Conservation (phyloP, 1,140 invertebrate genomes). For the Drosophila sp. region DNA sequence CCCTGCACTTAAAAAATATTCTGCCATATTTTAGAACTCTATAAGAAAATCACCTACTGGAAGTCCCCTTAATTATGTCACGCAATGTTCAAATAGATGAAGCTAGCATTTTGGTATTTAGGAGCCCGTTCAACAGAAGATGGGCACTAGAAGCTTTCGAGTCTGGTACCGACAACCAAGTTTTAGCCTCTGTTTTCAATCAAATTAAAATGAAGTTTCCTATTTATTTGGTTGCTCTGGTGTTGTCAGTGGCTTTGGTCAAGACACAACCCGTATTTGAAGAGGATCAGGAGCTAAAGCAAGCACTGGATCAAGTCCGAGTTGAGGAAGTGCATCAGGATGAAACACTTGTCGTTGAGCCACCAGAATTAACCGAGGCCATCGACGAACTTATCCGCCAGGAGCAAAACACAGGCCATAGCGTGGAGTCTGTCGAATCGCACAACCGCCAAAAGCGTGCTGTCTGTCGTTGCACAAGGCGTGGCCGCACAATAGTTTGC, state of each 20-base stretch:
- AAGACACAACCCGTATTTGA: neutral
- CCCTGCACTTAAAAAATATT: neutral
- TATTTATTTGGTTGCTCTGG: neutral
- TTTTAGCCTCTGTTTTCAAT: neutral
- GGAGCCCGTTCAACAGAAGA: neutral
- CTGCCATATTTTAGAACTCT: slow-evolving; percentile 3
- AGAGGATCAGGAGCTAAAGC: neutral
- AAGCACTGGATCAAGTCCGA: neutral
- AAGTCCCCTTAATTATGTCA: slow-evolving; percentile 11
- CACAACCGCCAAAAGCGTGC: slow-evolving; percentile 34
- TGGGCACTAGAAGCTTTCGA: neutral
- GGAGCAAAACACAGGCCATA: neutral
- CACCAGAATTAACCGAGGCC: slow-evolving; percentile 1
- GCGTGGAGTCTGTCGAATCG: neutral
- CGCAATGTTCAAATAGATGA: neutral
- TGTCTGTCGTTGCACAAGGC: slow-evolving; percentile 14
- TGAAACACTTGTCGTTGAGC: neutral
- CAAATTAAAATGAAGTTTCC: slow-evolving; percentile 13
- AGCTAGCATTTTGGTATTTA: slow-evolving; percentile 1
- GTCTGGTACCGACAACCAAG: neutral
- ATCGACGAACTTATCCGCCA: neutral
- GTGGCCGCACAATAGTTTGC: neutral
- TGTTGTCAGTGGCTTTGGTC: neutral
- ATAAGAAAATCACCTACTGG: slow-evolving; percentile 13
- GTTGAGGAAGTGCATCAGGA: neutral